Evolutionary conservation across 2,113 vertebrate species (phyloP).

Genomic region (Ifrita kowaldi): DNA sequence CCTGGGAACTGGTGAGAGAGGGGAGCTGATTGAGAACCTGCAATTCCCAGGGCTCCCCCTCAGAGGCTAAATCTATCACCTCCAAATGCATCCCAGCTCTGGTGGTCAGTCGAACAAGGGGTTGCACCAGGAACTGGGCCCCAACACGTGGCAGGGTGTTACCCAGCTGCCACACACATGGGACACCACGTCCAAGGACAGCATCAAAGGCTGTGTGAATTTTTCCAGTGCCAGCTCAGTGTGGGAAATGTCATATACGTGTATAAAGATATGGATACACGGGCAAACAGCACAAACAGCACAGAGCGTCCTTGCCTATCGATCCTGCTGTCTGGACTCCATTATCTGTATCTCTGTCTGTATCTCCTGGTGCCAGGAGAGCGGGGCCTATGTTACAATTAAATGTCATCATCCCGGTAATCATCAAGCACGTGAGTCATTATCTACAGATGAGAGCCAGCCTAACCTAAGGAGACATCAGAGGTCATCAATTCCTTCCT

Average conservation of each 20-base stretch:
- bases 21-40: not conserved
- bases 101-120: not conserved
- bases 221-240: not conserved
- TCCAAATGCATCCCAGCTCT: not conserved
- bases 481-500: constrained; percentile 9
- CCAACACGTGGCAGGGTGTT: not conserved
- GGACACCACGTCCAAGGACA: not conserved
- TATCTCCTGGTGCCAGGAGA: constrained; percentile 60
- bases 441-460: constrained; percentile 29
- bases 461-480: constrained; percentile 17
- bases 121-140: not conserved
- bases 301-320: not conserved
- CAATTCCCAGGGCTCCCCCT: not conserved
- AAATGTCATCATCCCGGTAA: constrained; percentile 46
- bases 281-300: constrained; percentile 10
- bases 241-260: constrained; percentile 28
- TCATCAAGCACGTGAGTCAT: constrained; percentile 17
- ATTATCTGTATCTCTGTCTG: constrained; percentile 59
- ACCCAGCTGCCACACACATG: not conserved
- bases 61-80: not conserved
- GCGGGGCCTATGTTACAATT: constrained; percentile 32
- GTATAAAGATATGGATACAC: not conserved
- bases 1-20: not conserved
- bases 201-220: not conserved
- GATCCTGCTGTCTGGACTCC: constrained; percentile 50